Base-by-base conservation (phyloP, 2,113 vertebrate genomes). In the Thunnus thynnus region DNA sequence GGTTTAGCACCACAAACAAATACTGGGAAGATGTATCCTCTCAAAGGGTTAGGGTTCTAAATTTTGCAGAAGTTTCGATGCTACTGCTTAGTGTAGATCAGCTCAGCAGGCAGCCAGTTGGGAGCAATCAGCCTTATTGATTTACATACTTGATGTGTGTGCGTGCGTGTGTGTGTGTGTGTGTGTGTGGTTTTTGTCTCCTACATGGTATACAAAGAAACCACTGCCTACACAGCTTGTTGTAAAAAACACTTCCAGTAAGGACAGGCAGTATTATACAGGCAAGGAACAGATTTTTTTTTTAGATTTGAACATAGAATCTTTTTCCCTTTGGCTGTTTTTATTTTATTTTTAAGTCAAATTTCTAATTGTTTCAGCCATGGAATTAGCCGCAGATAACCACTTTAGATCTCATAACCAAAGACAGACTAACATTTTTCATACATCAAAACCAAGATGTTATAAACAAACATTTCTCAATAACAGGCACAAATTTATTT, bases 371-470 rank as follows among this genome's bases (percentile, higher is more conserved):
- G 44, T 73, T 62, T 74, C n/a, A 70, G 56, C 14, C 20, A 3
- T 72, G 18, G 30, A 32, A 36, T 78, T 17, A 54, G 44, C 67
- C 27, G 57, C 12, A 41, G 6, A 30, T 30, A 30, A 30, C 3
- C 30, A 71, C 3, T 3, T 72, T 30, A 65, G 16, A 20, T 44
- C 27, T 72, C 54, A 25, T 57, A 79, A 64, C 57, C 44, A 68
- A 52, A 76, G 3, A 3, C 58, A 54, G 50, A 73, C 10, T 58
- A 5, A 27, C 0, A 3, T 69, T 62, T 41, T 68, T 18, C 36
- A 44, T 44, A 63, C 30, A 44, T 65, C 41, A 72, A 78, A 80
- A 71, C 32, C 72, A 70, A 63, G 32, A 68, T 54, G n/a, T 52
- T 46, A 36, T 69, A 27, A 64, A 60, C 17, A 72, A 56, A 25